Conservation (phyloP, 2,113 vertebrate genomes). For the Calidris pygmaea region DNA sequence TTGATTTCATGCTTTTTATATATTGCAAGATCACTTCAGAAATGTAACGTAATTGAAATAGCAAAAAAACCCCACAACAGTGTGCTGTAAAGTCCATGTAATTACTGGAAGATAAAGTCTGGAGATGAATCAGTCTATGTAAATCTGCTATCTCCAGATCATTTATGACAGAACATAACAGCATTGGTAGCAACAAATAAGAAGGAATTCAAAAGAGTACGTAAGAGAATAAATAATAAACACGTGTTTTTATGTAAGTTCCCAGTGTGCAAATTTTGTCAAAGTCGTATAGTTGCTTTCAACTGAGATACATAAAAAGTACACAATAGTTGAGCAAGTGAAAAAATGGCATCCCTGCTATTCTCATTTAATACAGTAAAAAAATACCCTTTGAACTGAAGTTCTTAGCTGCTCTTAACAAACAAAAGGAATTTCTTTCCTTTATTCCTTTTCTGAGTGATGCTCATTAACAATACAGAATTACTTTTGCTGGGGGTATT, state of each 20-base stretch:
- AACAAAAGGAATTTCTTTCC: background rate
- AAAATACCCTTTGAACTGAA: background rate
- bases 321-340: background rate
- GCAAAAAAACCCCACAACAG: too few species aligned
- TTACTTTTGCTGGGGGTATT: background rate
- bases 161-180: background rate
- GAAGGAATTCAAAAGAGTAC: background rate
- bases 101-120: background rate
- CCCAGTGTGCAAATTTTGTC: background rate
- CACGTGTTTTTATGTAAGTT: background rate
- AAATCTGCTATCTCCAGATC: background rate
- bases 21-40: background rate
- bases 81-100: background rate
- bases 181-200: background rate
- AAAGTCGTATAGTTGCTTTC: background rate
- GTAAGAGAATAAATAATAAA: background rate
- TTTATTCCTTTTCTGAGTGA: background rate
- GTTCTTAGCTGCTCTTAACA: background rate
- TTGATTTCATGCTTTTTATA: background rate
- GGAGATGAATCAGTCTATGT: background rate
- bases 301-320: background rate
- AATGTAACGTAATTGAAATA: background rate
- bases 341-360: background rate
- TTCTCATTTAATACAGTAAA: background rate
- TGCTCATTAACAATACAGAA: background rate